A percentile compares a stretch with the other conserved stretches of the same genome.
Evolutionary conservation across 2,113 vertebrate genomes (phyloP).

Genomic region (Lagopus muta): DNA sequence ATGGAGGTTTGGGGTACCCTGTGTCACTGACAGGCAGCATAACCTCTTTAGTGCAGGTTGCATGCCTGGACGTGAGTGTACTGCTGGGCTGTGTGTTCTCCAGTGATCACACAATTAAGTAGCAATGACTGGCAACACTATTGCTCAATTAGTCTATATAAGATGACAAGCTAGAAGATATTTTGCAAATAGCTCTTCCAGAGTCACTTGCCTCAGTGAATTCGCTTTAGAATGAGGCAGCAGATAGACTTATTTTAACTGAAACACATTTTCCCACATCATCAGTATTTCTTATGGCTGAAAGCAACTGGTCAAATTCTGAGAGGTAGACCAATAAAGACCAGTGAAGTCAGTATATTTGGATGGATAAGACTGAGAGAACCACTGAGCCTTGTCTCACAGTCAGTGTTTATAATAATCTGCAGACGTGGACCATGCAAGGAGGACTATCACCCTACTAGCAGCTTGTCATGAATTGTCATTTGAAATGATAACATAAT

Average conservation of each 20-base stretch:
- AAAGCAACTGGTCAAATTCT: constrained; percentile 25
- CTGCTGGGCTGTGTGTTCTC: background rate
- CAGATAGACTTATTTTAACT: background rate
- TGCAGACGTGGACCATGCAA: constrained; percentile 71
- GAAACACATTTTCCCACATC: background rate
- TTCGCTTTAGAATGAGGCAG: background rate
- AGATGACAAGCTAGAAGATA: background rate
- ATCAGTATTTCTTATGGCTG: background rate
- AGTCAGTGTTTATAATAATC: constrained; percentile 74
- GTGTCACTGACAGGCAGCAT: background rate
- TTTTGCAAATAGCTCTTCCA: constrained; percentile 38
- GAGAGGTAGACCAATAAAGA: background rate
- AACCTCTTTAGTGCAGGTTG: background rate
- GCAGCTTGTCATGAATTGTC: constrained; percentile 68
- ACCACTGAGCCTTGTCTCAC: constrained; percentile 50
- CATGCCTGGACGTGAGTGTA: fast-evolving
- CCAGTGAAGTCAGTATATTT: background rate
- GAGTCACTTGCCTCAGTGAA: background rate
- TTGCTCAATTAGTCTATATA: constrained; percentile 46
- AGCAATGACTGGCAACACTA: constrained; percentile 30
- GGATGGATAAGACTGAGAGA: constrained; percentile 30
- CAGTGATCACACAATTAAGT: constrained; percentile 2
- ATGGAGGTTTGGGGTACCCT: background rate
- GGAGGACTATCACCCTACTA: constrained; percentile 72
- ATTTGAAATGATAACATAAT: constrained; percentile 64